Conservation (phyloP, 2,888 invertebrate species). For the Serripes groenlandicus region DNA sequence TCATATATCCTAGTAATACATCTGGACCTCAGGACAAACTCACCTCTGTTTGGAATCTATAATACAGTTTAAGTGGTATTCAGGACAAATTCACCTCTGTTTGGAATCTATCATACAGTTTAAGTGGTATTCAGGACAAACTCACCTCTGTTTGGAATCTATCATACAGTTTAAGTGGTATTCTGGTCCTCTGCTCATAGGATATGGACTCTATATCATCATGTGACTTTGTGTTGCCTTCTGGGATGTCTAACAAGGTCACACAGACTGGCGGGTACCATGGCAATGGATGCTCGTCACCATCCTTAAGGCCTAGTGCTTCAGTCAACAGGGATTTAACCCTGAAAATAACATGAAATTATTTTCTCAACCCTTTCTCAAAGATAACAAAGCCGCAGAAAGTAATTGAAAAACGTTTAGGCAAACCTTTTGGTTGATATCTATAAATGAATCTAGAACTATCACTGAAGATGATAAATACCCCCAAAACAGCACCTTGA, state of each 20-base stretch:
- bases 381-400: background rate
- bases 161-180: conserved; percentile 82
- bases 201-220: conserved; percentile 84
- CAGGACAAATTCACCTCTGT: conserved; percentile 76
- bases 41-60: conserved; percentile 82
- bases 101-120: conserved; percentile 81
- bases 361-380: background rate
- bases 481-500: background rate
- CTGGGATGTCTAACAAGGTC: conserved; percentile 80
- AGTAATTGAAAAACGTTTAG: too few relatives aligned
- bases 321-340: conserved; percentile 88
- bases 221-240: conserved; percentile 77
- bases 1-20: too few relatives aligned
- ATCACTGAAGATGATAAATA: background rate
- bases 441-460: background rate
- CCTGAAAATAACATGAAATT: conserved; percentile 74
- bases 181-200: conserved; percentile 79
- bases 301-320: conserved; percentile 89
- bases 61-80: conserved; percentile 81
- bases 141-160: conserved; percentile 81
- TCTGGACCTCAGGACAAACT: too few relatives aligned
- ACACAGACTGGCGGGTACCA: conserved; percentile 92
- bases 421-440: too few relatives aligned
- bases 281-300: conserved; percentile 90
- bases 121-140: conserved; percentile 78